Base-by-base conservation (phyloP, 2,113 vertebrate genomes). In the Syngnathus scovelli region DNA sequence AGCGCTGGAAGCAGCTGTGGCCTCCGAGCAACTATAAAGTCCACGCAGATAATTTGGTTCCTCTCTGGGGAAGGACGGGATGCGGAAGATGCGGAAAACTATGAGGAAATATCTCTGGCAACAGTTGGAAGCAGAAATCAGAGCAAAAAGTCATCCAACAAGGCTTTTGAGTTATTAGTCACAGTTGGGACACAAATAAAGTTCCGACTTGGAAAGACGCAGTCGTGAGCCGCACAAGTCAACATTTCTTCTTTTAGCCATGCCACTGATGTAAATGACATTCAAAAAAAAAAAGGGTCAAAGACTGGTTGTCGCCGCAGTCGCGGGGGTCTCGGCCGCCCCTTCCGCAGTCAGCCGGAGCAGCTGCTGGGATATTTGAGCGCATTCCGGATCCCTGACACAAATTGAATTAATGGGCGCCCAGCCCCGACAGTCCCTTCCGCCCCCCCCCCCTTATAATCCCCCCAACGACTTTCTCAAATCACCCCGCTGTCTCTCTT, bases 321-420 rank as follows among this genome's bases (percentile, higher is more conserved):
- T 37, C 19, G 18, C 18, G 43, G 63, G 66, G 79, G 61, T 70
- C 71, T 78, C 76, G 37, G 71, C 72, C 55, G 78, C 79, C 78
- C 41, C 61, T 68, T 85, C 82, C 82, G 74, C 73, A 79, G 80
- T 90, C 74, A 77, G 78, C 74, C 71, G 10, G 64, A 86, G 88
- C 91, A 92, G 91, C 89, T 92, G 91, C 89, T 77, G 64, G 82
- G 89, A 89, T 88, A 91, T 90, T 89, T 89, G 86, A 91, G 86
- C 85, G 78, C 90, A 91, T 91, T 92, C 89, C 90, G 85, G 79
- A 91, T 90, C 91, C 88, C 89, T 88, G 90, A 92, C 87, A 90
- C 81, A 89, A 91, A 92, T 90, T 90, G 85, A 90, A 90, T 89
- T 88, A 89, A 92, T 89, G 83, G 83, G 81, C 72, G 49, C 19